Conservation (phyloP, 2,888 invertebrate genomes). For the Hemithea aestivaria region DNA sequence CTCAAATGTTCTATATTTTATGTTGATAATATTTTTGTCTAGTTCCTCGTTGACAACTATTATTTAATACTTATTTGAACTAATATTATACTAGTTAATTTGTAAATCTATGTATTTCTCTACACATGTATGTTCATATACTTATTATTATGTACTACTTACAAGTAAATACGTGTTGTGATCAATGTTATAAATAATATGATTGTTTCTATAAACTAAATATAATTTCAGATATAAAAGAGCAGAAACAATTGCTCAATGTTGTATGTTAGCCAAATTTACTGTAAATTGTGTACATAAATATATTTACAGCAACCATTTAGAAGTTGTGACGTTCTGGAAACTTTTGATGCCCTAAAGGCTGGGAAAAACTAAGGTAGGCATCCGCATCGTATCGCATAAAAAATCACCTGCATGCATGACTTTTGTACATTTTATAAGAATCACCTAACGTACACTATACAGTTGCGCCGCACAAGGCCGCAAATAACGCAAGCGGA, state of each 20-base stretch:
- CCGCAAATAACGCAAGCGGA: too few species aligned
- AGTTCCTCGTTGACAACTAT: constrained; percentile 63
- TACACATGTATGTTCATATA: constrained; percentile 40
- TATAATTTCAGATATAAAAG: constrained; percentile 58
- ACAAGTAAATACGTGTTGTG: constrained; percentile 70
- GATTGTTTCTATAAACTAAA: constrained; percentile 55
- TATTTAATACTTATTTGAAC: too few species aligned
- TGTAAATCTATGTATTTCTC: constrained; percentile 42
- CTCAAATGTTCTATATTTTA: constrained; percentile 73
- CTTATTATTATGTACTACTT: constrained; percentile 35
- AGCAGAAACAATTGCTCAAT: constrained; percentile 68
- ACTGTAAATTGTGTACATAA: constrained; percentile 19
- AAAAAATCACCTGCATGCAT: too few species aligned
- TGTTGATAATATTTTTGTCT: constrained; percentile 71
- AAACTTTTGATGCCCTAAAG: too few species aligned
- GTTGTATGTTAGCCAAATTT: constrained; percentile 25
- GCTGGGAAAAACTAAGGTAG: too few species aligned
- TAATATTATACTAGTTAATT: too few species aligned
- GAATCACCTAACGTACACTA: too few species aligned
- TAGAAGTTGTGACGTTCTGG: too few species aligned
- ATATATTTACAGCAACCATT: constrained; percentile 1
- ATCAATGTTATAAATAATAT: constrained; percentile 59
- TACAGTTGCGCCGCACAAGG: too few species aligned
- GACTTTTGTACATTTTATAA: too few species aligned
- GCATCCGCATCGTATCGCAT: too few species aligned